Evolutionary conservation across 2,113 vertebrate genomes (phyloP), one percentile per base, ranked within the genome.

Genomic region (Camelus bactrianus): DNA sequence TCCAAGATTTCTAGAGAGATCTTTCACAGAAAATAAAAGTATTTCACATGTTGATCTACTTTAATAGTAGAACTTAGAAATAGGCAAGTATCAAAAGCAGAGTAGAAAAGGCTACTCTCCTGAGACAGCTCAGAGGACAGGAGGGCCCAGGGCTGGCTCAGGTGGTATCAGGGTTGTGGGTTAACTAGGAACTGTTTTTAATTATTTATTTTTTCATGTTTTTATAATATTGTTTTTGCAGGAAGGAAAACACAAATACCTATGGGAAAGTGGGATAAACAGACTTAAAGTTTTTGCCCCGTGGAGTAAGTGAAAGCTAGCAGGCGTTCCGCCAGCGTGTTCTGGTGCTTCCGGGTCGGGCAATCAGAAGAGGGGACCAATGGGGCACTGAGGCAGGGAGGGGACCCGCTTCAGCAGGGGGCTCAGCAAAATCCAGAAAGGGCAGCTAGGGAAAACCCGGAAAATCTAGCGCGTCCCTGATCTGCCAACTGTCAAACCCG

Each of bases 121-220:
- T 35, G 35, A 35, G 24, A 76, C 20, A 28, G 2, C 65, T 67
- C 22, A 24, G 80, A 80, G 32, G 52, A 35, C 42, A 86, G 76
- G 17, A 1, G 3, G 54, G 35, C 38, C 64, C 28, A n/a, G 64
- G 32, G 2, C 8, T 69, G 28, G 17, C 20, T 93, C 48, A 46
- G n/a, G 35, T 8, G 10, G 7, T 22, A 6, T 58, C 46, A 83
- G 22, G 80, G 67, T 42, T 8, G 19, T n/a, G 30, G 67, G 26
- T 69, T 89, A 73, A 72, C n/a, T 62, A 30, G 62, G 69, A 67
- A 16, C 76, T 65, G 8, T 20, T 92, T 88, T 85, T 58, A 89
- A 62, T 56, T n/a, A 86, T 65, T 69, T 65, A 80, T 85, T 77
- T 88, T 60, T 70, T 84, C 90, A 62, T 73, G 60, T 60, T 77